Evolutionary conservation across 2,888 invertebrate genomes (phyloP), one percentile per base, ranked within the genome.

Genomic region (Oscheius myriophilus): DNA sequence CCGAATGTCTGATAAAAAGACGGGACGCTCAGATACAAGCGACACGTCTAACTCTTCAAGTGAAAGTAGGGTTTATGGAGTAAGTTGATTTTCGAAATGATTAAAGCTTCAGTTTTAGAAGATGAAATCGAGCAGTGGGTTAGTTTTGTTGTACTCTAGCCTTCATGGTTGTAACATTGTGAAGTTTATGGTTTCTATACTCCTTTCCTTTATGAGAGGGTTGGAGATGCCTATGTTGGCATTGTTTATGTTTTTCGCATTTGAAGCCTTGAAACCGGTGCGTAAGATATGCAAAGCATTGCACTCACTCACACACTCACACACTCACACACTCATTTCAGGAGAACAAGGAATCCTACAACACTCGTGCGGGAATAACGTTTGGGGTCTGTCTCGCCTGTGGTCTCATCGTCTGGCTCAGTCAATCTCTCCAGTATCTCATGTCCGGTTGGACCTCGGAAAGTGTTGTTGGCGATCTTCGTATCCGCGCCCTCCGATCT

Each of bases 401-500:
- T 52, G 63, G 63, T 11, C 21, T 33, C 2, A 18, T 63, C n/a
- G 49, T 33, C 11, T 53, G 52, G 63, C 18, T 63, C 41, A 63
- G 21, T 9, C 53, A 63, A 51, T 33, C 41, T 25, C 42, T 51
- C 16, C 39, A 39, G 55, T 65, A 51, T 33, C 25, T 54, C 25
- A 53, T 65, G 14, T 42, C 55, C 14, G 65, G 65, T 0, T 65
- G 65, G 65, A 33, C 55, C 16, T 43, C 65, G 7, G 65, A 65
- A 25, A 39, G n/a, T 21, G 46, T 65, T 7, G 45, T 55, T 16
- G 46, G 9, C 0, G 23, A 45, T 18, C 45, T 65, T 25, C 41
- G 26, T 26, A 26, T 55, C 45, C 54, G 46, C 1, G 65, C 65
- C 14, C 43, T 65, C 9, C 42, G 65, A 2, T 45, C 45, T 46